phyloP scores from a whole-genome alignment of 2,888 invertebrate genomes.

The Eupithecia abbreviata region DNA sequence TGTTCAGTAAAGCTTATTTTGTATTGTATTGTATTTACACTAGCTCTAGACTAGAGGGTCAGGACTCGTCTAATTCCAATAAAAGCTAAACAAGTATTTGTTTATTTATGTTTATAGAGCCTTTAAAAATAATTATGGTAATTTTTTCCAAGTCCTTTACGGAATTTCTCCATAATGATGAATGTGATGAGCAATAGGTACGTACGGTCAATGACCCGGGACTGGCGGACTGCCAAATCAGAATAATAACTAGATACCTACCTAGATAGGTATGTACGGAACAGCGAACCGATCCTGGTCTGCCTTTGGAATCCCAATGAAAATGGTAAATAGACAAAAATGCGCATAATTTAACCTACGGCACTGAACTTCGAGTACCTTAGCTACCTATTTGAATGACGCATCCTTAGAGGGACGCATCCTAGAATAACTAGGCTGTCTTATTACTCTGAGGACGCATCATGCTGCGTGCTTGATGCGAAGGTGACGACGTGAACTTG shows the following conservation, averaged over 20 bases:
- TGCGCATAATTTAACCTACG: not conserved
- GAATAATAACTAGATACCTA: constrained; percentile 67
- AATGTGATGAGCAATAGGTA: constrained; percentile 47
- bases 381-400: too few relatives aligned
- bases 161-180: constrained; percentile 27
- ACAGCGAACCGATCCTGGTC: constrained; percentile 67
- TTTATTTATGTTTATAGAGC: too few relatives aligned
- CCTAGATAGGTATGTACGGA: constrained; percentile 57
- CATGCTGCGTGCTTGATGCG: constrained; percentile 7
- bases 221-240: constrained; percentile 70
- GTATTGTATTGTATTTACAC: too few relatives aligned
- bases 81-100: too few relatives aligned
- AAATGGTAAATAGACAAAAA: constrained; percentile 27
- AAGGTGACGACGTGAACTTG: not conserved
- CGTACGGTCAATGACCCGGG: constrained; percentile 62
- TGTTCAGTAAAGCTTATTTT: not conserved
- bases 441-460: too few relatives aligned
- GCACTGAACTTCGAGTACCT: too few relatives aligned
- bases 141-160: not conserved
- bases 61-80: not conserved
- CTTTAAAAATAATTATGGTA: not conserved
- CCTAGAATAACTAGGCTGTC: too few relatives aligned
- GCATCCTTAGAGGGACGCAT: too few relatives aligned
- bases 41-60: too few relatives aligned
- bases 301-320: constrained; percentile 64